These are phyloP conservation scores for Meloidogyne floridensis DNA, from an alignment of 1,140 invertebrate species.

Conservation along the genomic window DNA sequence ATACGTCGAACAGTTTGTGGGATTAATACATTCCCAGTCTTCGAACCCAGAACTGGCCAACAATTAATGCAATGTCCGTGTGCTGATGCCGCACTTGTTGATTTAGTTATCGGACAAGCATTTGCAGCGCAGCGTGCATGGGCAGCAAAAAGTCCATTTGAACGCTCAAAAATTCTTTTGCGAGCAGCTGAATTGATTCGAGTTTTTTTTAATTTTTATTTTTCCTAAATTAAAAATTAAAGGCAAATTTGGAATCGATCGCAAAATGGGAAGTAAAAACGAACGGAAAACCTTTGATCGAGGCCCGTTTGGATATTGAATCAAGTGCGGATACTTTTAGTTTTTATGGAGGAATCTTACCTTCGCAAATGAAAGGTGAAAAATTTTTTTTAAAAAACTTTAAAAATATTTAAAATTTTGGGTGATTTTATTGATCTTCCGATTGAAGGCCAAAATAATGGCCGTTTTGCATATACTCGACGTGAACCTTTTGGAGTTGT, in stretches of 20 bases:
- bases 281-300: conserved; percentile 61
- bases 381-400: neutral
- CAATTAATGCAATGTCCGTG: conserved; percentile 13
- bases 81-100: conserved; percentile 22
- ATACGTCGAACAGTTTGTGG: conserved; percentile 15
- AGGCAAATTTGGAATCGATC: conserved; percentile 33
- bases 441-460: conserved; percentile 18
- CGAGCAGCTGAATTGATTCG: conserved; percentile 14
- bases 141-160: conserved; percentile 16
- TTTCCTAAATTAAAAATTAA: conserved; percentile 4
- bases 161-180: conserved; percentile 26
- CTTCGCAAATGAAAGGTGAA: conserved; percentile 28
- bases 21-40: conserved; percentile 24
- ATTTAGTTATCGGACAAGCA: conserved; percentile 19
- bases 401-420: neutral
- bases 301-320: conserved; percentile 53
- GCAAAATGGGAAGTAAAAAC: conserved; percentile 55
- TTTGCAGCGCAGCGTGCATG: neutral
- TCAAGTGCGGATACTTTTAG: conserved; percentile 61
- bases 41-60: conserved; percentile 30
- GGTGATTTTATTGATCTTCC: conserved; percentile 25
- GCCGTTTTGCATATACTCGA: conserved; percentile 55
- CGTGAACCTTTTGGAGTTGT: conserved; percentile 70
- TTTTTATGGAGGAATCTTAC: conserved; percentile 42
- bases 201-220: conserved; percentile 6